Conservation (phyloP, 2,113 vertebrate species). For the Dicaeum eximium region DNA sequence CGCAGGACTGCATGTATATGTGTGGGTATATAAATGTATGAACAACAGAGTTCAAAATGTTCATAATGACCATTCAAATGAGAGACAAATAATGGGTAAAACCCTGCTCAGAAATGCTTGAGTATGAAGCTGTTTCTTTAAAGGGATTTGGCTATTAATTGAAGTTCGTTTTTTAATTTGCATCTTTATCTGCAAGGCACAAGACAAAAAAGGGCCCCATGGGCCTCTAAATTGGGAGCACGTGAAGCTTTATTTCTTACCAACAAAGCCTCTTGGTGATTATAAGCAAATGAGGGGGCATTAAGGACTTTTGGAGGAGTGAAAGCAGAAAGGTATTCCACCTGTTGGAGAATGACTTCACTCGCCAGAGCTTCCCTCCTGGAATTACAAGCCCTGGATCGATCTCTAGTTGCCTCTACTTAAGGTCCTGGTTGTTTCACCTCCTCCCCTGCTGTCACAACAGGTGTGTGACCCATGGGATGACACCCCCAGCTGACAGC, state of each 20-base stretch:
- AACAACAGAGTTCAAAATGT: neutral
- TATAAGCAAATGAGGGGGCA: slow-evolving; percentile 31
- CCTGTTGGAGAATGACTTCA: neutral
- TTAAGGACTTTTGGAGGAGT: neutral
- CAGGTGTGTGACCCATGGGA: fast-evolving
- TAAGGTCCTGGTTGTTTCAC: neutral
- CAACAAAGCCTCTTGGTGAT: slow-evolving; percentile 15
- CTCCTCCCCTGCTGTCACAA: neutral
- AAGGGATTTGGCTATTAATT: slow-evolving; percentile 64
- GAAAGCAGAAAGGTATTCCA: neutral
- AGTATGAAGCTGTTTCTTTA: neutral
- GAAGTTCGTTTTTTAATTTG: slow-evolving; percentile 55
- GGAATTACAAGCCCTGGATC: neutral
- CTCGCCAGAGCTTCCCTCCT: neutral
- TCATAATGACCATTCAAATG: slow-evolving; percentile 35
- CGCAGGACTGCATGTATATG: neutral
- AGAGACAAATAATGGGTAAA: slow-evolving; percentile 46
- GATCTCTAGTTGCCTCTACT: neutral
- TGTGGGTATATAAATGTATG: neutral
- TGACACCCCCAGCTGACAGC: fast-evolving
- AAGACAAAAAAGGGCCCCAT: neutral
- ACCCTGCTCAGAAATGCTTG: neutral
- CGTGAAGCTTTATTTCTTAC: neutral
- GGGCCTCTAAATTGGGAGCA: neutral
- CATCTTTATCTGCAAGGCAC: slow-evolving; percentile 50